Conservation (phyloP, 2,888 invertebrate species). For the Trilocha varians region DNA sequence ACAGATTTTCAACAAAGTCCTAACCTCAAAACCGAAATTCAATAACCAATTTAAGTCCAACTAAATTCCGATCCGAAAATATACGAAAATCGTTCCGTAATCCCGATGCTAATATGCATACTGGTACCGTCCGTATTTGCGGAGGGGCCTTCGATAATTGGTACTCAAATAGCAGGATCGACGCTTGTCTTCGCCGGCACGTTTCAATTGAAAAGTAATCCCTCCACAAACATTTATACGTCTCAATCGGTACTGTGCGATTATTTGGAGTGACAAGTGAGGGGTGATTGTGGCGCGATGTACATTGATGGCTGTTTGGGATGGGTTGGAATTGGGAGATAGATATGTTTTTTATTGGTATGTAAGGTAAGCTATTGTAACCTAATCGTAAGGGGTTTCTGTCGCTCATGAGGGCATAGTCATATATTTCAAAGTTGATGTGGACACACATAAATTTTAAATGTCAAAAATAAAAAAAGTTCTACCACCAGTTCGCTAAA, state of each 20-base stretch:
- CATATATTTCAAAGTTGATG: too few relatives aligned
- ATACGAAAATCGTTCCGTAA: background rate
- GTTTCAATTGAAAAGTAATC: conserved; percentile 70
- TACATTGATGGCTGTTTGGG: conserved; percentile 12
- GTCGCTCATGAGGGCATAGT: too few relatives aligned
- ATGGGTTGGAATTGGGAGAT: background rate
- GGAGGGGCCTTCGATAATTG: conserved; percentile 58
- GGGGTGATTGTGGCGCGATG: conserved; percentile 1
- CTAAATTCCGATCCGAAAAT: background rate
- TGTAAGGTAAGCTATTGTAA: too few relatives aligned
- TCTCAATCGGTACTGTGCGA: conserved; percentile 44
- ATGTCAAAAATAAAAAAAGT: too few relatives aligned
- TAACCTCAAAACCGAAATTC: too few relatives aligned
- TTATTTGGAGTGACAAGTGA: conserved; percentile 6
- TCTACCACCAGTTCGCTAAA: too few relatives aligned
- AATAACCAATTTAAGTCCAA: too few relatives aligned
- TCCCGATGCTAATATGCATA: conserved; percentile 47
- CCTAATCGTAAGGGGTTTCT: too few relatives aligned
- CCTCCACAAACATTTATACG: conserved; percentile 65
- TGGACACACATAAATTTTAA: too few relatives aligned
- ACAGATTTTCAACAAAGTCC: too few relatives aligned
- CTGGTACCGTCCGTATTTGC: conserved; percentile 55
- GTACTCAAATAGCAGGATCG: conserved; percentile 64
- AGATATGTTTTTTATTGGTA: background rate
- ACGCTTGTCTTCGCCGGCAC: conserved; percentile 62